A percentile compares a stretch with the other conserved stretches of the same genome.
Conservation (phyloP, 2,113 vertebrate species). For the Stercorarius parasiticus region DNA sequence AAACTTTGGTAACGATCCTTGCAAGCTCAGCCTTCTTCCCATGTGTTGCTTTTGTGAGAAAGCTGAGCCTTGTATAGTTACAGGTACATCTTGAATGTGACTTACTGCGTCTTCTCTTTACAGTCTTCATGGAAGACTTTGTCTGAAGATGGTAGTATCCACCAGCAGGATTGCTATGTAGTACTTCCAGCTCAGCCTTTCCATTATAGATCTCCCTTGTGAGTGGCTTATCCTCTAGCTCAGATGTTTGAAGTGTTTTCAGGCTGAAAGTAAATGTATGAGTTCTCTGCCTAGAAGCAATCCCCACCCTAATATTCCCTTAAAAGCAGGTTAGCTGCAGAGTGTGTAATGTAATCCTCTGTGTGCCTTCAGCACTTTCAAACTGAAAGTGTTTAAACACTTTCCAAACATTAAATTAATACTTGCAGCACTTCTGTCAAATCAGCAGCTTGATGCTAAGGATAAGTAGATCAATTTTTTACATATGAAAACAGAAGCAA, state of each 20-base stretch:
- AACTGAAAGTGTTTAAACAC: conserved; percentile 27
- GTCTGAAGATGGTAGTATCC: neutral
- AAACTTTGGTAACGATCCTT: neutral
- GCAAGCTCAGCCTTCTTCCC: neutral
- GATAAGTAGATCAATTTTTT: conserved; percentile 1
- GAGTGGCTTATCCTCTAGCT: conserved; percentile 46
- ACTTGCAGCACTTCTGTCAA: conserved; percentile 15
- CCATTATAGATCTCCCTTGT: conserved; percentile 26
- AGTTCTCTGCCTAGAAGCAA: conserved; percentile 32
- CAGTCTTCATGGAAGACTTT: neutral
- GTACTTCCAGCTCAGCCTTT: neutral
- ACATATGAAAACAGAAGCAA: neutral
- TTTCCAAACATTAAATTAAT: conserved; percentile 38
- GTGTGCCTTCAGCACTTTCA: conserved; percentile 12
- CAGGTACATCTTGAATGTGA: neutral
- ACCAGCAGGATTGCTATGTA: neutral
- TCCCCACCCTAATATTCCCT: conserved; percentile 18
- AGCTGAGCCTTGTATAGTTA: neutral
- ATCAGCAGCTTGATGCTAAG: conserved; percentile 1
- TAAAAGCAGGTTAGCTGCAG: conserved; percentile 55
- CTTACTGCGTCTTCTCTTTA: neutral
- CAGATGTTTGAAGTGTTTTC: conserved; percentile 47
- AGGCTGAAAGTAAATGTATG: conserved; percentile 19
- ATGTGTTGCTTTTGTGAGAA: neutral
- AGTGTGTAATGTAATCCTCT: conserved; percentile 34